Evolutionary conservation across 2,797 vertebrate genomes (phyloP), one percentile per base, ranked within the genome.

Genomic region (Ibycter americanus): DNA sequence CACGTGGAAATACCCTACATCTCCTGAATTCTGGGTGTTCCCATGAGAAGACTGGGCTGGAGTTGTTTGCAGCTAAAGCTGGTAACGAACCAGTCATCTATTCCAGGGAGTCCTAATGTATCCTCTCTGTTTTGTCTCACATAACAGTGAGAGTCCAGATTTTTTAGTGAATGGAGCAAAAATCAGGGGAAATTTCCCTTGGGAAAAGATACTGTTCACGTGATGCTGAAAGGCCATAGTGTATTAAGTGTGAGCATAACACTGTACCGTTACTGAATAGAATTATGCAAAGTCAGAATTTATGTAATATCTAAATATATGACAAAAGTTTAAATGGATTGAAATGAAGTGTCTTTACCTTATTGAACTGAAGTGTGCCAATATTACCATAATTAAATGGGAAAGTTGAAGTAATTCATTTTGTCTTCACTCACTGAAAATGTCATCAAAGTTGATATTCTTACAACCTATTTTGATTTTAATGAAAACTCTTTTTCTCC

Each of bases 381-480:
- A 62, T 82, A 89, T 74, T 91, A 49, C 54, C 59, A 34, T 83
- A 92, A 97, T 96, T 93, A 96, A 96, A 92, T 86, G 68, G 65
- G 27, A 66, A 96, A 93, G 44, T 66, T 1, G 4, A 96, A 89
- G 87, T 56, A 83, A 93, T 94, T 96, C 16, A 54, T 93, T 96
- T 93, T 89, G 83, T 67, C 78, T 91, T 96, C 67, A 34, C 56
- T 87, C 49, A 44, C 81, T 78, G 88, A 92, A 95, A 96, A 92
- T 91, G 49, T 87, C 83, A 71, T 95, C 83, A 80, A 65, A 92
- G 59, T 83, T 94, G 86, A 96, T 90, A 67, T 87, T 91, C 90
- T 89, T 93, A 77, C 63, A 93, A 58, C 65, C 71, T 73, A 65
- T 89, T 94, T 94, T 93, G 83, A 83, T 96, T 92, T 95, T 92